Percentiles rank a stretch among this genome's conserved stretches.
These are phyloP conservation scores for Nixonia krombeini DNA, from an alignment of 1,140 invertebrate species.

Conservation along the genomic window DNA sequence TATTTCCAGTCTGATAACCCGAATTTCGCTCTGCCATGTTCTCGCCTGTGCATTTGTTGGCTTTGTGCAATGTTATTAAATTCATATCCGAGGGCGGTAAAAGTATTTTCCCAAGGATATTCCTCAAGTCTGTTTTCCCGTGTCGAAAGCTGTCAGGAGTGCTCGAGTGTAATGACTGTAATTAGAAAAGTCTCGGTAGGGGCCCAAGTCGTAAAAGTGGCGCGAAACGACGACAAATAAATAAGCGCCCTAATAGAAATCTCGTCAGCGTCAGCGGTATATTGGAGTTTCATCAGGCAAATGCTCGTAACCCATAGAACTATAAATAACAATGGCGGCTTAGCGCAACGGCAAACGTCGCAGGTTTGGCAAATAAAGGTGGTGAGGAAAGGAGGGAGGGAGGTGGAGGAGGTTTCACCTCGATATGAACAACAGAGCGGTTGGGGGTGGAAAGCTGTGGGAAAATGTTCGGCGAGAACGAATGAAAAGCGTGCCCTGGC, in stretches of 20 bases:
- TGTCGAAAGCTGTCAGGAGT: no score
- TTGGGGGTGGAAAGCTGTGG: conserved; percentile 8
- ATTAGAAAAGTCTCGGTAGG: no score
- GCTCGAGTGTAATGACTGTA: no score
- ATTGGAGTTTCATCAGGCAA: conserved; percentile 25
- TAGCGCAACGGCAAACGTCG: conserved; percentile 54
- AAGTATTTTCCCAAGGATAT: no score
- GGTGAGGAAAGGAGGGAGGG: no score
- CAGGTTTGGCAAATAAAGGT: conserved; percentile 55
- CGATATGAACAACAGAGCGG: conserved; percentile 24
- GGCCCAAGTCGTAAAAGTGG: no score
- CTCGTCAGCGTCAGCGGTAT: conserved; percentile 12
- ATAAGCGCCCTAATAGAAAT: conserved; percentile 20
- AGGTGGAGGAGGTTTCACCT: conserved; percentile 22
- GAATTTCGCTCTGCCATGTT: no score
- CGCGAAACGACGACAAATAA: conserved; percentile 20
- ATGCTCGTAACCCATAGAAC: conserved; percentile 21
- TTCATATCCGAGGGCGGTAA: no score
- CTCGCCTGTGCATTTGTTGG: no score
- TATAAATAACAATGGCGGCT: conserved; percentile 57
- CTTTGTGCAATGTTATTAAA: no score
- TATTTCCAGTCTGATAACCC: no score
- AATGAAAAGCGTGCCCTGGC: conserved; percentile 41
- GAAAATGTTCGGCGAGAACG: conserved; percentile 5
- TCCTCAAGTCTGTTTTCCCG: no score